phyloP scores from a whole-genome alignment of 1,140 invertebrate genomes.

The Nephotettix cincticeps region DNA sequence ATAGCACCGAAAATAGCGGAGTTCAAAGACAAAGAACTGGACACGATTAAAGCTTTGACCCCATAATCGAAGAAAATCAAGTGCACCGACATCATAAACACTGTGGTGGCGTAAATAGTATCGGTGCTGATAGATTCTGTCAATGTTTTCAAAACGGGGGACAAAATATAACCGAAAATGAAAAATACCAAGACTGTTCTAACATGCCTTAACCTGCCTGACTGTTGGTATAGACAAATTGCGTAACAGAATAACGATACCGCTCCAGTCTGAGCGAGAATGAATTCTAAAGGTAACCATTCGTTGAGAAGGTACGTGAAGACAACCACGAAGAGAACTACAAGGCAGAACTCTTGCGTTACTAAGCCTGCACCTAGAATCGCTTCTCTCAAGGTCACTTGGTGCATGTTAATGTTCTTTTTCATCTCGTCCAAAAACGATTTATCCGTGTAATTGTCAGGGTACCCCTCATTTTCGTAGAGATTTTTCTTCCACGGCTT shows the following conservation, averaged over 20 bases:
- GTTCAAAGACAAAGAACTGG: constrained; percentile 82
- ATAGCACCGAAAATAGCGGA: constrained; percentile 91
- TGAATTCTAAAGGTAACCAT: constrained; percentile 58
- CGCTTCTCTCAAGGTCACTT: constrained; percentile 65
- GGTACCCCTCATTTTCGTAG: constrained; percentile 81
- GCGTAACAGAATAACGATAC: constrained; percentile 59
- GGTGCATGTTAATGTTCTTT: constrained; percentile 78
- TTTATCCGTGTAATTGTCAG: constrained; percentile 90
- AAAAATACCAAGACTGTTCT: constrained; percentile 76
- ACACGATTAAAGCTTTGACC: constrained; percentile 73
- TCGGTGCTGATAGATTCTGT: constrained; percentile 96
- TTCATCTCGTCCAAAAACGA: constrained; percentile 81
- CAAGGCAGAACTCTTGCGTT: constrained; percentile 71
- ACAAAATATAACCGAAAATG: constrained; percentile 80
- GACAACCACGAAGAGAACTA: constrained; percentile 71
- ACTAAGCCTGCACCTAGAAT: constrained; percentile 70
- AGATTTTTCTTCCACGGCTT: constrained; percentile 83
- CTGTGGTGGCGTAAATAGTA: constrained; percentile 90
- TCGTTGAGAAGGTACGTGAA: constrained; percentile 73
- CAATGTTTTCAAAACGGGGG: constrained; percentile 89
- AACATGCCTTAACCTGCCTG: constrained; percentile 52
- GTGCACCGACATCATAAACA: constrained; percentile 84
- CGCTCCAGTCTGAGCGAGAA: constrained; percentile 56
- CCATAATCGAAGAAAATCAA: constrained; percentile 92
- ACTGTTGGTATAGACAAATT: constrained; percentile 51